Base-by-base conservation (phyloP, 2,888 invertebrate genomes). In the Yponomeuta plumbellus region DNA sequence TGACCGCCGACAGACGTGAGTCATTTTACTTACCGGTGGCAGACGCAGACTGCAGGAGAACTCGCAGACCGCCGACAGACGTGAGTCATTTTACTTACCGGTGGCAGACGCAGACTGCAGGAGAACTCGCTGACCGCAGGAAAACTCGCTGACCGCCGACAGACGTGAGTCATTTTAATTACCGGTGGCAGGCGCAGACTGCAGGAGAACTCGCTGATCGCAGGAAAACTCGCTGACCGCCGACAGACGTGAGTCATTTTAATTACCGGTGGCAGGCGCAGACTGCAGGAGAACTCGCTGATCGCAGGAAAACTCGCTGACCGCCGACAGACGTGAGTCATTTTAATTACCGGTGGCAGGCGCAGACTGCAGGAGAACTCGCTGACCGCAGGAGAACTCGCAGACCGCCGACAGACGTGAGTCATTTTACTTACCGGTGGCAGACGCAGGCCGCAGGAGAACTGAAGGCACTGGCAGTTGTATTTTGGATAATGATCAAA, bases 91-190 rank as follows among this genome's bases (percentile, higher is more conserved):
- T 52, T 52, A 34, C 34, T 34, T 34, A 34, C 34, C 6, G 34
- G n/a, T n/a, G n/a, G n/a, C n/a, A n/a, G n/a, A n/a, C n/a, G n/a
- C n/a, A n/a, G n/a, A n/a, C n/a, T n/a, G 20, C 92, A 92, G 3
- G 96, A 96, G 81, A 94, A 95, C 76, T 92, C 93, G 3, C 94
- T 95, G 78, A 93, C 95, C 64, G 20, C 92, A 92, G 3, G 96
- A 96, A 81, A 94, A 95, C 76, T 92, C 93, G 3, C 94, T 95
- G 78, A 93, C 95, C 64, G 93, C 92, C 20, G 88, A 91, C 65
- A 92, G 93, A 84, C 93, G 96, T 96, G 85, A 92, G 92, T 86
- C 17, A 52, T 17, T 52, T 52, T 52, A 34, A 6, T 34, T 34
- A 34, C 34, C 6, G 34, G n/a, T n/a, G n/a, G n/a, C n/a, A n/a